Conservation (phyloP, 1,140 invertebrate genomes). For the Bacillus rossius region DNA sequence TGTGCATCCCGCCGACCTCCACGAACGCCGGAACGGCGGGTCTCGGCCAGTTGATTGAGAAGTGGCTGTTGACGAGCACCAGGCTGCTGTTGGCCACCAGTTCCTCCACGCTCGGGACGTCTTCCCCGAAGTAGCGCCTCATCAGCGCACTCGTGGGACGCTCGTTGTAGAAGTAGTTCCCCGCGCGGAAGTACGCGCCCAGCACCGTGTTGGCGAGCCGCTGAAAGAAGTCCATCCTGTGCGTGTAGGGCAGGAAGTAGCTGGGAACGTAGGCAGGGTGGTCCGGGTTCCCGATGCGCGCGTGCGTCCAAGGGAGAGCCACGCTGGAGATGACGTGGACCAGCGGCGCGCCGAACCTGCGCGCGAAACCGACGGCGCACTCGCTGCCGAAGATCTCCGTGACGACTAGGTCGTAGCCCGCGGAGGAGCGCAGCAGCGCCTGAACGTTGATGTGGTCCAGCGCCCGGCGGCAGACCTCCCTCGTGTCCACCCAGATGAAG, state of each 20-base stretch:
- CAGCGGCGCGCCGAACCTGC: background rate
- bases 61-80: constrained; percentile 21
- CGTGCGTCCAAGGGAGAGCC: background rate
- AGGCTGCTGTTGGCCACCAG: constrained; percentile 36
- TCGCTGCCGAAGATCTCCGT: no score
- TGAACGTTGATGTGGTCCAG: no score
- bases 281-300: constrained; percentile 17
- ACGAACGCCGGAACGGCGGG: constrained; percentile 18
- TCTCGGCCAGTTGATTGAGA: constrained; percentile 10
- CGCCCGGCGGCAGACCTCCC: no score
- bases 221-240: constrained; percentile 30
- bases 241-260: constrained; percentile 24
- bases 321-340: background rate
- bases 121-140: constrained; percentile 38
- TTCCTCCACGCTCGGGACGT: constrained; percentile 37
- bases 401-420: no score
- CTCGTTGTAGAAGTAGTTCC: background rate
- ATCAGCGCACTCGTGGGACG: constrained; percentile 27
- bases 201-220: constrained; percentile 19
- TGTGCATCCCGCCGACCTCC: constrained; percentile 23
- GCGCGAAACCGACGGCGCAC: no score
- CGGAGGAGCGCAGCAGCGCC: no score
- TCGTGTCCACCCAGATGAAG: no score
- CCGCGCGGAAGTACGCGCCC: background rate
- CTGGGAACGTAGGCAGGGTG: constrained; percentile 32